Evolutionary conservation across 2,113 vertebrate genomes (phyloP), one percentile per base, ranked within the genome.

Genomic region (Coryphaenoides rupestris): DNA sequence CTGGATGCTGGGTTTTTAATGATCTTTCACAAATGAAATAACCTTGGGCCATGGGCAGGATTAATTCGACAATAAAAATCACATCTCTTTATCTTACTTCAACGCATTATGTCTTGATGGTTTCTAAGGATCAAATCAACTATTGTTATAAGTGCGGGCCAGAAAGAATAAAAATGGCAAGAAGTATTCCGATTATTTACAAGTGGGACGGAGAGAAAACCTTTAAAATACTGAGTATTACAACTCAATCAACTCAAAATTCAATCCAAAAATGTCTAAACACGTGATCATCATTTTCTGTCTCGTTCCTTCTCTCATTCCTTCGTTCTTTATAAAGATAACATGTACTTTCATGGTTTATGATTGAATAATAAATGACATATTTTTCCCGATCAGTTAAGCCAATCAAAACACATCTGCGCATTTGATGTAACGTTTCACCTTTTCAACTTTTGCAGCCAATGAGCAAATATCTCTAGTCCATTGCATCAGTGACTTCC

Each of bases 1-100:
- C 79, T 53, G 79, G 78, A 85, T 89, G 75, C 82, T 83, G 81
- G 85, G 79, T 80, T 87, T 86, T 87, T 90, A 89, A 90, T 90
- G 83, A 87, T 85, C 86, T 89, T 88, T 87, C 81, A 81, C 86
- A 90, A 89, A 90, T 90, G 84, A 89, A 91, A 90, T 91, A 89
- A 90, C 86, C 86, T 79, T 80, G 28, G 81, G 87, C 78, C 82
- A 84, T 80, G 78, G 64, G 53, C 75, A 85, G 88, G 80, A 89
- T 88, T 90, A 89, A 89, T 89, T 90, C 86, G 88, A 90, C 89
- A 86, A 89, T 88, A 89, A 83, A 78, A 86, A 86, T 85, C 84
- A 71, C 85, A 84, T 90, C 82, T 87, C 80, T 81, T 83, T 80
- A 84, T 85, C 74, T 83, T 81, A 40, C 78, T 79, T 76, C 74